Conservation (phyloP, 1,140 invertebrate species). For the Armadillidium nasatum region DNA sequence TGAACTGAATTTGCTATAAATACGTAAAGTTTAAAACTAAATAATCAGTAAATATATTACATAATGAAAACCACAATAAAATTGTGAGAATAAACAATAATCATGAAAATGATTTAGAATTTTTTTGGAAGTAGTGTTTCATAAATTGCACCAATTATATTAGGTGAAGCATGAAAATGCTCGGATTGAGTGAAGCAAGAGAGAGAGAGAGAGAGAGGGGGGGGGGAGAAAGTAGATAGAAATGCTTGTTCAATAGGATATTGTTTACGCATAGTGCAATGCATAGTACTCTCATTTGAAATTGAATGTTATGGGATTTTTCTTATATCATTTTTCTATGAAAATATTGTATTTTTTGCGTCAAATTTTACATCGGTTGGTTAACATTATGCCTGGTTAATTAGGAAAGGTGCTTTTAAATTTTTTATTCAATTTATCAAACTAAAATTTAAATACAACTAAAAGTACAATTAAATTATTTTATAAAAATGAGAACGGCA, state of each 20-base stretch:
- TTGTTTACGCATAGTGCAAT: not conserved
- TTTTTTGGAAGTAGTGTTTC: not conserved
- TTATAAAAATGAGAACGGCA: slow-evolving; percentile 19
- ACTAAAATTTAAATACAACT: not conserved
- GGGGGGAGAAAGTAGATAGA: not conserved
- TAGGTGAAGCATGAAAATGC: not conserved
- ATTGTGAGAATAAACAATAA: not conserved
- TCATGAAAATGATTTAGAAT: no score
- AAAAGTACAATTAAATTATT: not conserved
- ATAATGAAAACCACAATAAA: not conserved
- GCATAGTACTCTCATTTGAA: not conserved
- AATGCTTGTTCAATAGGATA: not conserved
- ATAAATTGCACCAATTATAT: not conserved
- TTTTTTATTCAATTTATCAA: not conserved
- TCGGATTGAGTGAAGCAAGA: not conserved
- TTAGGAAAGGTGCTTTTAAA: not conserved
- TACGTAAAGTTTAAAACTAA: not conserved
- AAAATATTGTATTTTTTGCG: slow-evolving; percentile 4
- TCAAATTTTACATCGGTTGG: slow-evolving; percentile 7
- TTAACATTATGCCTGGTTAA: not conserved
- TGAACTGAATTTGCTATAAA: not conserved
- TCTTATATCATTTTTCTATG: not conserved
- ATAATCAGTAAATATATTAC: not conserved
- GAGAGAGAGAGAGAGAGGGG: not conserved
- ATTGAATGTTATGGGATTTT: slow-evolving; percentile 3